A percentile compares a stretch with the other conserved stretches of the same genome.
Evolutionary conservation across 2,113 vertebrate genomes (phyloP).

Genomic region (Ariopsis seemanni): DNA sequence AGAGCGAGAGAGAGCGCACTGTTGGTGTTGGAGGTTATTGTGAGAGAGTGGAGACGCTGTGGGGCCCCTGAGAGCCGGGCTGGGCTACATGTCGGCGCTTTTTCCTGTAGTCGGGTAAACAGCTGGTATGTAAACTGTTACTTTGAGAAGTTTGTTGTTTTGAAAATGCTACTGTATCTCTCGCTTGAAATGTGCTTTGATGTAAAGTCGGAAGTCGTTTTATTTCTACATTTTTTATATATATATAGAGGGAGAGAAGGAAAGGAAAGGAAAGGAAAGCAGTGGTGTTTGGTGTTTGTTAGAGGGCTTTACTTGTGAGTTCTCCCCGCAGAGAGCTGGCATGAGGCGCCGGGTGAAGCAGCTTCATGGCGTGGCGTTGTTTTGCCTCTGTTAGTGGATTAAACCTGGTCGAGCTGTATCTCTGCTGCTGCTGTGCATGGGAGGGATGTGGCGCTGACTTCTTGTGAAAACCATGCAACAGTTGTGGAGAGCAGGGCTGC

Average conservation of each 20-base stretch:
- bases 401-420: background rate
- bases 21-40: background rate
- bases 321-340: background rate
- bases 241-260: too few species aligned
- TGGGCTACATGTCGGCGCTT: conserved; percentile 73
- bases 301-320: background rate
- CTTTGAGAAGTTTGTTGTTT: background rate
- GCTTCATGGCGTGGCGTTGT: background rate
- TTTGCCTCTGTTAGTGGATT: background rate
- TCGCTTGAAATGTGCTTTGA: background rate
- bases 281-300: background rate
- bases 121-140: conserved; percentile 71
- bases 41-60: conserved; percentile 50
- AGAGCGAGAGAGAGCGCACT: background rate
- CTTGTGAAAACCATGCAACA: conserved; percentile 62
- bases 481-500: conserved; percentile 58
- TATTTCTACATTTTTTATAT: too few species aligned
- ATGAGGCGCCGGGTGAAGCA: background rate
- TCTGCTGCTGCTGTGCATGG: background rate
- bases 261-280: too few species aligned
- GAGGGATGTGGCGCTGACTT: conserved; percentile 49
- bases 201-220: background rate
- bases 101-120: conserved; percentile 64
- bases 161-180: too few species aligned
- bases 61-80: conserved; percentile 54